Percentiles rank a stretch among this genome's conserved stretches.
phyloP scores from a whole-genome alignment of 2,888 invertebrate species.

The Nomada flava region DNA sequence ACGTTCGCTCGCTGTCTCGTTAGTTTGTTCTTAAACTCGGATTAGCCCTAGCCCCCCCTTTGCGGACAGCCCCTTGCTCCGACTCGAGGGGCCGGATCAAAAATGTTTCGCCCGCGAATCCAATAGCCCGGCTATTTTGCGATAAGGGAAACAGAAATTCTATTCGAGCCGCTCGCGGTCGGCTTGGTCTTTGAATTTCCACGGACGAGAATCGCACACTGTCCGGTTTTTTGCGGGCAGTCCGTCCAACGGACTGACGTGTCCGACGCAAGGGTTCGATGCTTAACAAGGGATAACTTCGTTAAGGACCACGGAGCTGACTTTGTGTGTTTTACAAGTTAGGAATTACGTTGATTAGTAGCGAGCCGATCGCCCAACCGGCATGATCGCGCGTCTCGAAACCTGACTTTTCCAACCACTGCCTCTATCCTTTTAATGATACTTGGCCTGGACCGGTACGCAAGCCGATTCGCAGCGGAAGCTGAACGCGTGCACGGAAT shows the following conservation, averaged over 20 bases:
- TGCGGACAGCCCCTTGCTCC: not conserved
- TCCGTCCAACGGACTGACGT: conserved; percentile 35
- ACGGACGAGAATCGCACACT: conserved; percentile 32
- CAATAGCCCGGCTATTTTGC: not conserved
- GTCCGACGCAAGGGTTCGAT: conserved; percentile 79
- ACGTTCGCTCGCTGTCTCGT: conserved; percentile 50
- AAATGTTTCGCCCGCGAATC: conserved; percentile 16
- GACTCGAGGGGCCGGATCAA: not conserved
- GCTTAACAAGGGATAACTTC: conserved; percentile 83
- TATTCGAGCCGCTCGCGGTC: not conserved
- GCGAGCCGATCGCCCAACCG: conserved; percentile 72
- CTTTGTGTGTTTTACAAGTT: conserved; percentile 84
- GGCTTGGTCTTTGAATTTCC: not conserved
- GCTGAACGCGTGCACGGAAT: not conserved
- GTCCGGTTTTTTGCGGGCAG: conserved; percentile 45
- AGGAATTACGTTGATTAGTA: conserved; percentile 84
- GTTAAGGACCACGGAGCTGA: conserved; percentile 79
- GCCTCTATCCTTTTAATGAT: not conserved
- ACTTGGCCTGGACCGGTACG: not conserved
- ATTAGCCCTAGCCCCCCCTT: conserved; percentile 12
- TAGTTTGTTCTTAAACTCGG: conserved; percentile 51
- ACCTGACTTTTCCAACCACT: conserved; percentile 22
- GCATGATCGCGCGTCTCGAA: conserved; percentile 52
- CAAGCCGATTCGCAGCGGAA: too few species aligned
- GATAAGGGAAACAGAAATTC: not conserved